Conservation (phyloP, 1,140 invertebrate species). For the Lethrus apterus region DNA sequence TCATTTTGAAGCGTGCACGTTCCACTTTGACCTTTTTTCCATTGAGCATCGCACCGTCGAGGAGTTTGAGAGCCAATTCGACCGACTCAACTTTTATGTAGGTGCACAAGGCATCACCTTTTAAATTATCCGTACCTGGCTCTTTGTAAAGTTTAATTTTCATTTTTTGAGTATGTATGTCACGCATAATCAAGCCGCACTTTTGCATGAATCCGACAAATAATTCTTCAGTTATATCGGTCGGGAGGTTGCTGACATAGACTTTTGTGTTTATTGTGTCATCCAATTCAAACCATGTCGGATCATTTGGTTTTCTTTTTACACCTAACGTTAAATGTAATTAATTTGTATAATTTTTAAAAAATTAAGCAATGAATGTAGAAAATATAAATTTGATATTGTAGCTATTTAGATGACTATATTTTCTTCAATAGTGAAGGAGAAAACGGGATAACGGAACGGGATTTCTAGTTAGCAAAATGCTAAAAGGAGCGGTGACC, state of each 20-base stretch:
- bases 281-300: conserved; percentile 89
- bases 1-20: conserved; percentile 89
- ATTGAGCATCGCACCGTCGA: conserved; percentile 81
- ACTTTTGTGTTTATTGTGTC: conserved; percentile 94
- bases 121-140: conserved; percentile 69
- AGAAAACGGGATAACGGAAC: no score
- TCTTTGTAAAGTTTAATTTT: conserved; percentile 95
- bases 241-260: conserved; percentile 89
- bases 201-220: conserved; percentile 90
- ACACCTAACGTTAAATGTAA: conserved; percentile 18
- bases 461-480: no score
- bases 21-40: conserved; percentile 80
- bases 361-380: no score
- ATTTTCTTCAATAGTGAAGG: no score
- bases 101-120: conserved; percentile 94
- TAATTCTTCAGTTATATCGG: conserved; percentile 83
- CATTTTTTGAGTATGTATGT: conserved; percentile 72
- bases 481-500: no score
- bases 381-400: neutral
- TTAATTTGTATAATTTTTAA: no score
- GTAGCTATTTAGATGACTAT: neutral
- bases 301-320: conserved; percentile 44
- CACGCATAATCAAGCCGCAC: conserved; percentile 91
- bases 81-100: conserved; percentile 98
- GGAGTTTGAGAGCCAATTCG: conserved; percentile 80